phyloP scores from a whole-genome alignment of 2,797 vertebrate species.

The Paratrypauchen microcephalus region DNA sequence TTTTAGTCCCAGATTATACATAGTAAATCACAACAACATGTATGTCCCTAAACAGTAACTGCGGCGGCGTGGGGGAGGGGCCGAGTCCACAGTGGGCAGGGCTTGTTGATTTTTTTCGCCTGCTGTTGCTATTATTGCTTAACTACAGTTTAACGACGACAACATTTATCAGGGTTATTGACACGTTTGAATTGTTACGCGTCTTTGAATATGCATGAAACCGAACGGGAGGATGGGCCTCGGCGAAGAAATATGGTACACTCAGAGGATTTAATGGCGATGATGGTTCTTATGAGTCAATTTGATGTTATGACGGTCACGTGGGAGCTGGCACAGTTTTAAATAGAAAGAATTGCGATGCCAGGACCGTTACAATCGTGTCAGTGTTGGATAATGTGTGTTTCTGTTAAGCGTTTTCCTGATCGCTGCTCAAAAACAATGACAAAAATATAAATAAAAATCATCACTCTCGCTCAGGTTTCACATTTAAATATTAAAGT shows the following conservation, averaged over 20 bases:
- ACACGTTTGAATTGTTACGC: background rate
- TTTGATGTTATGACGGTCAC: background rate
- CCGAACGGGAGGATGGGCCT: background rate
- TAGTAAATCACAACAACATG: background rate
- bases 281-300: background rate
- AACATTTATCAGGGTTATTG: slow-evolving; percentile 20
- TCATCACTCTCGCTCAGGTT: background rate
- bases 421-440: background rate
- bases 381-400: background rate
- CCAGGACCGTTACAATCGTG: background rate
- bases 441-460: background rate
- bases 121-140: background rate
- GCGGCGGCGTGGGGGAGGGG: background rate
- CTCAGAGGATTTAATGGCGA: background rate
- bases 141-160: slow-evolving; percentile 5
- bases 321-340: slow-evolving; percentile 1
- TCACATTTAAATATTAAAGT: background rate
- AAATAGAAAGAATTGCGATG: background rate
- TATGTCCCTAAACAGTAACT: background rate
- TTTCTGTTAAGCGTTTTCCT: background rate
- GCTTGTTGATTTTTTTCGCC: background rate
- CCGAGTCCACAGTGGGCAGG: background rate
- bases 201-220: slow-evolving; percentile 9
- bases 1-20: background rate
- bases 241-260: slow-evolving; percentile 2